phyloP scores from a whole-genome alignment of 2,888 invertebrate genomes.

The Carpatolechia fugitivella region DNA sequence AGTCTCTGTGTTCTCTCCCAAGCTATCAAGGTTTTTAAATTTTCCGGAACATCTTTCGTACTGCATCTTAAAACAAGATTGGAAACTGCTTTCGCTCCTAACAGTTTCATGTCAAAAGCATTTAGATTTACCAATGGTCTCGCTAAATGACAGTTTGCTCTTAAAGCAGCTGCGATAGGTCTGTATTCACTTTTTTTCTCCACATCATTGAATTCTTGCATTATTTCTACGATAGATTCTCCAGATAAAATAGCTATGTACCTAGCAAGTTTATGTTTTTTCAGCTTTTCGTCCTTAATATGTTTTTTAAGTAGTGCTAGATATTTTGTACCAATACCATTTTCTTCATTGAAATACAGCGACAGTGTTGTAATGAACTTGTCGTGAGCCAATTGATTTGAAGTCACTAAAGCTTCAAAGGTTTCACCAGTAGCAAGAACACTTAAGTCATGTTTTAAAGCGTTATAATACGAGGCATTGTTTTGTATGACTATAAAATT shows the following conservation, averaged over 20 bases:
- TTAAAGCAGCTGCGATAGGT: conserved; percentile 35
- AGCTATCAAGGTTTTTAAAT: conserved; percentile 33
- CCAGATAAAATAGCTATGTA: conserved; percentile 21
- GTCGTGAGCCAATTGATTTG: conserved; percentile 29
- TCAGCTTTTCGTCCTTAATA: conserved; percentile 8
- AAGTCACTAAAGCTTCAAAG: conserved; percentile 27
- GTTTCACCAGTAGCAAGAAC: conserved; percentile 32
- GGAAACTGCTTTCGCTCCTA: conserved; percentile 48
- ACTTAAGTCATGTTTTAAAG: conserved; percentile 43
- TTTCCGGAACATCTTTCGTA: conserved; percentile 26
- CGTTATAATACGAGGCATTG: conserved; percentile 50
- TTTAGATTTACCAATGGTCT: conserved; percentile 40
- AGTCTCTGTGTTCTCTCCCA: conserved; percentile 40
- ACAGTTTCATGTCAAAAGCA: conserved; percentile 34
- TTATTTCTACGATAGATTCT: neutral
- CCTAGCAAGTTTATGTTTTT: conserved; percentile 24
- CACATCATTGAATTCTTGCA: conserved; percentile 22
- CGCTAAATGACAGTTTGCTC: conserved; percentile 42
- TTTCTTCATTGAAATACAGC: conserved; percentile 47
- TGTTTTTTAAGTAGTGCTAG: conserved; percentile 20
- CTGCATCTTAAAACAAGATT: conserved; percentile 40
- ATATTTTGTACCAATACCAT: conserved; percentile 39
- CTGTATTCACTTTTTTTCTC: conserved; percentile 19
- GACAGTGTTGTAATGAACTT: conserved; percentile 40
- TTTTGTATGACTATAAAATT: conserved; percentile 40